These are phyloP conservation scores for Atrichornis clamosus DNA, from an alignment of 2,113 vertebrate genomes.

Conservation along the genomic window DNA sequence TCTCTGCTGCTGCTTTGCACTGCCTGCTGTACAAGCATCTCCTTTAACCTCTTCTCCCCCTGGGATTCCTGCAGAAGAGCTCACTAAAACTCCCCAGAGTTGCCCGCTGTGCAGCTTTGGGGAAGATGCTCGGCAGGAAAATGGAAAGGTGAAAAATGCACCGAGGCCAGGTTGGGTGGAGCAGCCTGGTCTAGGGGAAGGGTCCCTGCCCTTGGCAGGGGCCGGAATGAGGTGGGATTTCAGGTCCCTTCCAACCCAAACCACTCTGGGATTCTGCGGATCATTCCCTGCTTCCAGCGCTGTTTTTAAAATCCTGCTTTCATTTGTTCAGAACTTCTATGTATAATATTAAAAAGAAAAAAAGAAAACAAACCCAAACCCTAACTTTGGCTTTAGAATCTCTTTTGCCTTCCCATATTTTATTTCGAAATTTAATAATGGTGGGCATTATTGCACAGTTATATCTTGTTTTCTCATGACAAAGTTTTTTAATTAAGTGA, in stretches of 20 bases:
- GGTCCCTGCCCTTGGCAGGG: neutral
- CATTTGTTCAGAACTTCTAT: neutral
- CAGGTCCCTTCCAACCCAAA: neutral
- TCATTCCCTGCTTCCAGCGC: neutral
- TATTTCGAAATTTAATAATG: neutral
- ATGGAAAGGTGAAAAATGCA: neutral
- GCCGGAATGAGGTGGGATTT: neutral
- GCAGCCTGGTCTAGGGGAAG: neutral
- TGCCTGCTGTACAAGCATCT: neutral
- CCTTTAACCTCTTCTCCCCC: neutral
- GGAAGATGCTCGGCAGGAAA: neutral
- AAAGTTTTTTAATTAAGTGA: neutral
- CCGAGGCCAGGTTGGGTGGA: neutral
- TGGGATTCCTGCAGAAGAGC: neutral
- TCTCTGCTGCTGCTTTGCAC: neutral
- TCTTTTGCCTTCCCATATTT: neutral
- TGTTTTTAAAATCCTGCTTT: neutral
- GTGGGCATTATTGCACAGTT: neutral
- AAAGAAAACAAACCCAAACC: neutral
- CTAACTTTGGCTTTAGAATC: neutral
- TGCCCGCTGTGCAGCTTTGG: accelerated
- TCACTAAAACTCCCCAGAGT: neutral
- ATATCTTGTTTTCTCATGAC: neutral
- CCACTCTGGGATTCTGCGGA: too few relatives aligned
- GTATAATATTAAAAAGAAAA: neutral